Percentiles rank a stretch among this genome's conserved stretches.
These are phyloP conservation scores for Chlorospingus semifuscus DNA, from an alignment of 2,797 vertebrate species.

Conservation along the genomic window DNA sequence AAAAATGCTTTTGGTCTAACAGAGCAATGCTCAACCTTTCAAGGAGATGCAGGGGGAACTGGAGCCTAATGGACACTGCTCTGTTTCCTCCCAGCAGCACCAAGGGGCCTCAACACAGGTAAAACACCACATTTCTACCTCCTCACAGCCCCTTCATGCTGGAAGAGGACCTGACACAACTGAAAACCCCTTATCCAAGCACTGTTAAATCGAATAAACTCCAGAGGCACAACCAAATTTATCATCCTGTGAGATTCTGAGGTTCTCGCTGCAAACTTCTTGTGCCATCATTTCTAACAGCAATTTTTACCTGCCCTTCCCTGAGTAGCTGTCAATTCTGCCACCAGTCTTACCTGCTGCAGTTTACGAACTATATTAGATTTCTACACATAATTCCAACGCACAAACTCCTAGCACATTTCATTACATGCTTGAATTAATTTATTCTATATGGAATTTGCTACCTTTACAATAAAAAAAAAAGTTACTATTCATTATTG, in stretches of 20 bases:
- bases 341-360: constrained; percentile 50
- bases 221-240: not conserved
- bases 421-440: constrained; percentile 81
- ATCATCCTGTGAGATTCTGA: not conserved
- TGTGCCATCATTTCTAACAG: not conserved
- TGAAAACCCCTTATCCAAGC: not conserved
- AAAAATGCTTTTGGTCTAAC: not conserved
- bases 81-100: not conserved
- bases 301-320: constrained; percentile 9
- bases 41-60: not conserved
- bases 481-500: constrained; percentile 77
- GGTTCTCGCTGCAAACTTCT: not conserved
- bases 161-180: not conserved
- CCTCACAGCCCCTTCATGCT: not conserved
- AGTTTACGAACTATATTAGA: constrained; percentile 40
- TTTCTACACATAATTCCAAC: constrained; percentile 61
- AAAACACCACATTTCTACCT: not conserved
- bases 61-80: not conserved
- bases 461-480: constrained; percentile 78
- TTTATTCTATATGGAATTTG: constrained; percentile 79
- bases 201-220: not conserved
- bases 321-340: constrained; percentile 14
- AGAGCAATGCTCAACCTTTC: not conserved
- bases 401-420: constrained; percentile 55
- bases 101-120: not conserved